These are phyloP conservation scores for Burhinus bistriatus DNA, from an alignment of 2,113 vertebrate genomes.

Conservation along the genomic window DNA sequence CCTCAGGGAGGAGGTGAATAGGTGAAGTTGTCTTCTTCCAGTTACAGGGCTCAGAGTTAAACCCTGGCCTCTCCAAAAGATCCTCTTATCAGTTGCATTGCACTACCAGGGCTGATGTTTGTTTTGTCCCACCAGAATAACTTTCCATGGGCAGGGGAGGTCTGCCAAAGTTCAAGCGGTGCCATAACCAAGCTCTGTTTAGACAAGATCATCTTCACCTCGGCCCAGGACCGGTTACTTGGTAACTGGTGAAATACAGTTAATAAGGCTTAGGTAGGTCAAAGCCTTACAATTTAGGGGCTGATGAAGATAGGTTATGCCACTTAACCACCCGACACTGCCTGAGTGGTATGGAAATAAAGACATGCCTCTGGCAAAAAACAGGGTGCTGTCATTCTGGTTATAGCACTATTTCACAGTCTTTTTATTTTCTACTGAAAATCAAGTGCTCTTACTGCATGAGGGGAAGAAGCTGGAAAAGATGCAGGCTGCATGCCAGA, in stretches of 20 bases:
- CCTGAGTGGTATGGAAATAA: neutral
- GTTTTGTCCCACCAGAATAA: slow-evolving; percentile 14
- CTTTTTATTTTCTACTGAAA: neutral
- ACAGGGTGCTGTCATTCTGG: neutral
- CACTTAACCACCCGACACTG: neutral
- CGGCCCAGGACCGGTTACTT: neutral
- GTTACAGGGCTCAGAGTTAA: slow-evolving; percentile 20
- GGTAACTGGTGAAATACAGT: neutral
- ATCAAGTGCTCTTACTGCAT: neutral
- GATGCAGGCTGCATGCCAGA: neutral
- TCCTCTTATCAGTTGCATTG: neutral
- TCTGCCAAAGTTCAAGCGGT: slow-evolving; percentile 2
- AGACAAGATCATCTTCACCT: slow-evolving; percentile 26
- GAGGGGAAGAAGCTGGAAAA: neutral
- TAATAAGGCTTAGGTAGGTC: neutral
- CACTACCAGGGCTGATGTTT: neutral
- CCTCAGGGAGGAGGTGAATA: neutral
- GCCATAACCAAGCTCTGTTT: slow-evolving; percentile 9
- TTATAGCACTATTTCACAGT: neutral
- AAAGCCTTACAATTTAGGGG: neutral
- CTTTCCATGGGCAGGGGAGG: neutral
- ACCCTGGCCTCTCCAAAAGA: slow-evolving; percentile 14
- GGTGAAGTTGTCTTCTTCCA: slow-evolving; percentile 28
- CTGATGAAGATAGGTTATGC: neutral
- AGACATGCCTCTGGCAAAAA: neutral